phyloP scores from a whole-genome alignment of 2,888 invertebrate species.

The Himalopsyche japonica region DNA sequence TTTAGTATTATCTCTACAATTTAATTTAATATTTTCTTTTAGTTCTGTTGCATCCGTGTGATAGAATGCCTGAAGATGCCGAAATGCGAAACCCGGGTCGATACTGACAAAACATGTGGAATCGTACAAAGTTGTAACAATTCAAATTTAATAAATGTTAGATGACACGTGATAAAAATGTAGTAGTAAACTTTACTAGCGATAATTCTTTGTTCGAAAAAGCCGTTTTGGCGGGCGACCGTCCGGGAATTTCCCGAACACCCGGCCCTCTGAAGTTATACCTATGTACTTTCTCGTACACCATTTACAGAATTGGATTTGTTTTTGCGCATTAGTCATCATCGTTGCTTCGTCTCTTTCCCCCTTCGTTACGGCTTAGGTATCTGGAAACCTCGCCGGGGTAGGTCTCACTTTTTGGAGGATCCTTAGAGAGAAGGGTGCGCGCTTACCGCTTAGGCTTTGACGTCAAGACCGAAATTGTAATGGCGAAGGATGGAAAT shows the following conservation, averaged over 20 bases:
- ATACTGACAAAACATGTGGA: no score
- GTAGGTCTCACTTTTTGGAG: constrained; percentile 15
- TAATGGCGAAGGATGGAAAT: constrained; percentile 16
- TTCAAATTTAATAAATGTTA: no score
- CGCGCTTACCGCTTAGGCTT: constrained; percentile 1
- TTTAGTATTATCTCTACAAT: no score
- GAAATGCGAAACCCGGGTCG: no score
- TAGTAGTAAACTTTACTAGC: no score
- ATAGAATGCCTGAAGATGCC: no score
- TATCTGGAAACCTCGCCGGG: neutral
- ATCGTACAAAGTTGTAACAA: no score
- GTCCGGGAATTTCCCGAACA: neutral
- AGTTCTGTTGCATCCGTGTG: no score
- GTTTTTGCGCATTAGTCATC: constrained; percentile 42
- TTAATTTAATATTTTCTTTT: no score
- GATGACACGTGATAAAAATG: no score
- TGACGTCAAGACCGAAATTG: neutral
- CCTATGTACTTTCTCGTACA: constrained; percentile 23
- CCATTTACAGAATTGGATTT: constrained; percentile 42
- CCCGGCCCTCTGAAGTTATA: constrained; percentile 21
- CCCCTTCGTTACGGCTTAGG: neutral
- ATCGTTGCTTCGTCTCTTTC: constrained; percentile 35
- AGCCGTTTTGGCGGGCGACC: neutral
- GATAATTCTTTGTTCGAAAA: neutral
- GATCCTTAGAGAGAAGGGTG: constrained; percentile 17